Base-by-base conservation (phyloP, 2,888 invertebrate genomes). In the Poecilobothrus nobilitatus region DNA sequence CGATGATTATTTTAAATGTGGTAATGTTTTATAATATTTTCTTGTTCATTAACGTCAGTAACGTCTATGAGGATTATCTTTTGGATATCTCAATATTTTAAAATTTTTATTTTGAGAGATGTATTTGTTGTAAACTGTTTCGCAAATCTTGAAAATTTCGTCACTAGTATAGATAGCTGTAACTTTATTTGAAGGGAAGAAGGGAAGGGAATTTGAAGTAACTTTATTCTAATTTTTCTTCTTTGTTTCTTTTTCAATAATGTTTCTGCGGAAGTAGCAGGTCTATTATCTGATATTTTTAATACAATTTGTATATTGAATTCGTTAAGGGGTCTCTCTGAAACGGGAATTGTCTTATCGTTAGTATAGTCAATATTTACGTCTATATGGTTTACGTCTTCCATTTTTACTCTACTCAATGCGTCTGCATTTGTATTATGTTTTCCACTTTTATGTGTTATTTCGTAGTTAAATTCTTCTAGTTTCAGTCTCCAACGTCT, bases 161-260 rank as follows among this genome's bases (percentile, higher is more conserved):
- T 27, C 5, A 27, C 3, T 5, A 4, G 2, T 27, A 27, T 27
- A 27, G 27, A 27, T 27, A 27, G 27, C 27, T 27, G 27, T 27
- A 27, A 27, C 27, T 27, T 27, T 27, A 27, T 27, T 27, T 27
- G 27, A 5, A 27, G 27, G 5, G 27, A 27, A 4, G 27, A 27
- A 27, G 27, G 33, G 70, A 20, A 70, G 70, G 37, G 67, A 72
- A 61, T 68, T 68, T 5, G 68, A 69, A 20, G 70, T 70, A 62
- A 66, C n/a, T 34, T 53, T 5, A 34, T 34, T 37, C 44, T 27
- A 37, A 67, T 65, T 18, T 15, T 63, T 34, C 64, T 33, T 18
- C 69, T 67, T 33, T 69, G 62, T 68, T 71, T 71, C 15, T 71
- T 69, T 69, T 71, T 70, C n/a, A 71, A 73, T 22, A 68, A 53